Percentiles rank a stretch among this genome's conserved stretches.
Conservation (phyloP, 2,888 invertebrate species). For the Idaea straminata region DNA sequence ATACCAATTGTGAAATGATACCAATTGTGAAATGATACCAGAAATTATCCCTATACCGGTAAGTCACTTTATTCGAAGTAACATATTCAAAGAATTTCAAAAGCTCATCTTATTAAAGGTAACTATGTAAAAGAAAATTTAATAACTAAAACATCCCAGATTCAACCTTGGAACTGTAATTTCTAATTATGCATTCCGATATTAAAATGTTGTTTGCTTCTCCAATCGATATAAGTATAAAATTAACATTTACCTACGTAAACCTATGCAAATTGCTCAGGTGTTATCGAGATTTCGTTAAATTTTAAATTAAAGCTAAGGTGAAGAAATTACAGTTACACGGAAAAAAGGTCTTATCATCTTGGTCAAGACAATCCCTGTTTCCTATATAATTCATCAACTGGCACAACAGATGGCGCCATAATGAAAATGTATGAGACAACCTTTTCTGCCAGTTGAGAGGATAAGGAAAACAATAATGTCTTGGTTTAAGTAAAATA, state of each 20-base stretch:
- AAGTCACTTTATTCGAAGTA: too few relatives aligned
- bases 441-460: too few relatives aligned
- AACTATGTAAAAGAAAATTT: not conserved
- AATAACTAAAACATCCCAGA: not conserved
- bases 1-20: too few relatives aligned
- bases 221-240: not conserved
- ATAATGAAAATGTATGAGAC: too few relatives aligned
- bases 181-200: not conserved
- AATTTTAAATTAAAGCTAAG: not conserved
- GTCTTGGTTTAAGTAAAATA: too few relatives aligned
- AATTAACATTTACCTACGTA: not conserved
- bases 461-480: too few relatives aligned
- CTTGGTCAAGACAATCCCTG: too few relatives aligned
- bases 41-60: too few relatives aligned
- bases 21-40: too few relatives aligned
- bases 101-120: not conserved
- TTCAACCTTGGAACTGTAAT: not conserved
- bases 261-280: not conserved
- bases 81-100: not conserved
- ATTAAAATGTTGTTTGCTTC: constrained; percentile 1
- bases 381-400: too few relatives aligned
- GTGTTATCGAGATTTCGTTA: not conserved
- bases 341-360: too few relatives aligned
- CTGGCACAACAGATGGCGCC: too few relatives aligned
- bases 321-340: not conserved